Evolutionary conservation across 2,797 vertebrate species (phyloP), one percentile per base, ranked within the genome.

Genomic region (Chaenodraco wilsoni): DNA sequence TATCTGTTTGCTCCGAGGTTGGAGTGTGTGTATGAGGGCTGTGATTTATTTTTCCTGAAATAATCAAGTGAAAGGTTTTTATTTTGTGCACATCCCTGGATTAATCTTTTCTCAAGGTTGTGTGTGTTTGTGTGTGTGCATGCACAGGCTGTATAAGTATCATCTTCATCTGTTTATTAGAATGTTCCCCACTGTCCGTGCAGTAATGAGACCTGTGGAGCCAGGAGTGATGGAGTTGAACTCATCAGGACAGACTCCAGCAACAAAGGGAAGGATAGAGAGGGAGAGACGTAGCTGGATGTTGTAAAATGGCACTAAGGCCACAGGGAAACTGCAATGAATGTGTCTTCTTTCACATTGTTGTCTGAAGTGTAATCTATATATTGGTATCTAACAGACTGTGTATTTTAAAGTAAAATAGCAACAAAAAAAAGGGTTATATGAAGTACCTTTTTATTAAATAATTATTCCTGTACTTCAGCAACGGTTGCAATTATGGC

Each of bases 201-300:
- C 83, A 80, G 79, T 92, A 92, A 93, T 92, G 88, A 92, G 87
- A 88, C 86, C 85, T 80, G 83, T 85, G 86, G 84, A 81, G 82
- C 82, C 56, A 65, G 66, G 62, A 74, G 76, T 89, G 87, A 93
- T 88, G 82, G 74, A 90, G 85, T 50, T 81, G 84, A 89, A 85
- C 82, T 84, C 84, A 84, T 85, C 82, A 85, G 74, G 71, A 81
- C 51, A 49, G 63, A 19, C 72, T 77, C 71, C 63, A 13, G 23
- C 58, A 54, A 49, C 58, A 64, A 10, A 63, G 61, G 19, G 44
- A 71, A 13, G 58, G 43, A 59, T 19, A 13, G 15, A 56, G 54
- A 51, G 6, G 37, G 41, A 31, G 51, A 7, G 44, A 49, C 37
- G 27, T 16, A 5, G 37, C 46, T 54, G 33, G 52, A 44, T 61